Evolutionary conservation across 1,140 invertebrate genomes (phyloP), one percentile per base, ranked within the genome.

Genomic region (Drosophila saltans): DNA sequence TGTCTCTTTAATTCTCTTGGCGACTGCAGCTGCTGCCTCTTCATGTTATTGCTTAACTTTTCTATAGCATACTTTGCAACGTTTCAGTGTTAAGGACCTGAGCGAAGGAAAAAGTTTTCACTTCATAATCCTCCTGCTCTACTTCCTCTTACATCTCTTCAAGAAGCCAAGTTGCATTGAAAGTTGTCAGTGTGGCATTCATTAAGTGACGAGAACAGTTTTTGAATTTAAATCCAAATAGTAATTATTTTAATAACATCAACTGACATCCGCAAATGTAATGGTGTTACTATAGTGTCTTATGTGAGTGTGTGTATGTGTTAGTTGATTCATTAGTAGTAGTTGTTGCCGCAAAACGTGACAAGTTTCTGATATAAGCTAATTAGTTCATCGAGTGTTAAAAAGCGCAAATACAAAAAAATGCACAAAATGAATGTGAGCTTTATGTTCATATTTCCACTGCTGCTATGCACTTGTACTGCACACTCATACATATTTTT

Each of bases 201-300:
- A 75, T 68, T 65, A 74, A 68, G 73, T 68, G 73, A 56, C 57
- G 72, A 75, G 45, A 52, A 52, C 64, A 45, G 39, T 62, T 62
- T 75, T 68, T 52, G 45, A 52, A 52, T 52, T 52, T 52, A 52
- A 52, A 61, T 68, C 72, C 72, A 75, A 72, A 68, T 64, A 75
- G 73, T 75, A 75, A 75, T 75, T 75, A 75, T 75, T 75, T 75
- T 75, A 75, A 75, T 60, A 56, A 72, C 73, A 57, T 67, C 57
- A 67, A 28, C 63, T 26, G 40, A 56, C 48, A 40, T 39, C 58
- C 21, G 58, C 16, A 24, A 39, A 24, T 39, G 33, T 9, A 52
- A 26, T 52, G 9, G 4, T 39, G 57, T 2, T 10, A 5, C 21
- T 26, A 24, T 21, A 2, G 1, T 26, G 21, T 9, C 24, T 21